Evolutionary conservation across 1,140 invertebrate species (phyloP).

Genomic region (Drosophila parvula): DNA sequence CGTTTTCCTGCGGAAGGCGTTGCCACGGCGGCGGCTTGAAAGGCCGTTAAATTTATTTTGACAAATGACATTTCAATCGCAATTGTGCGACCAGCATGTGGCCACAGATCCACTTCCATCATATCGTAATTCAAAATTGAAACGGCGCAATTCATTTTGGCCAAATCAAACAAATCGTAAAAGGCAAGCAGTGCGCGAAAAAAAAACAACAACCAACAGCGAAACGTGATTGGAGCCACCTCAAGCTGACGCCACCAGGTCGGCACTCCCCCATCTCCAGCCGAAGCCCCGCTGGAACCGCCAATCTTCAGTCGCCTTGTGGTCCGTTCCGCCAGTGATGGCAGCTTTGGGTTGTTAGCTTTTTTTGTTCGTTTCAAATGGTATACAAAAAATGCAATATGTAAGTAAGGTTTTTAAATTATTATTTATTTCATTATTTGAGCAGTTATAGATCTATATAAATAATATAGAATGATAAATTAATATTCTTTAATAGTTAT

Average conservation of each 20-base stretch:
- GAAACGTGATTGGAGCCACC: conserved; percentile 80
- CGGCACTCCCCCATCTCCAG: conserved; percentile 35
- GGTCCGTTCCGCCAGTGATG: conserved; percentile 7
- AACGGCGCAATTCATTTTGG: conserved; percentile 81
- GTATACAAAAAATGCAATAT: no score
- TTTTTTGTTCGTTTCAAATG: no score
- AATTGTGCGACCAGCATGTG: conserved; percentile 71
- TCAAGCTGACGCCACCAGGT: conserved; percentile 69
- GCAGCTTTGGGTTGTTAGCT: no score
- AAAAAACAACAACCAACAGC: conserved; percentile 25
- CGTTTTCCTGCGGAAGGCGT: conserved; percentile 40
- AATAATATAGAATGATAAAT: no score
- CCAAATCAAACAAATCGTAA: conserved; percentile 82
- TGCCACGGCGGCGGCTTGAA: conserved; percentile 58
- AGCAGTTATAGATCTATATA: no score
- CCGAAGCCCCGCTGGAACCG: conserved; percentile 6
- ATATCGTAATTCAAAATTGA: conserved; percentile 74
- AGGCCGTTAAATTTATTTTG: conserved; percentile 83
- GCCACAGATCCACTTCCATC: conserved; percentile 25
- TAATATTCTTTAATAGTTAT: no score
- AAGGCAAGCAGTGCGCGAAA: conserved; percentile 70
- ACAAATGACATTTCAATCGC: conserved; percentile 84
- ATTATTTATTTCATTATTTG: no score
- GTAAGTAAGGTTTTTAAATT: no score
- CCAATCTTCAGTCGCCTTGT: conserved; percentile 25